Evolutionary conservation across 2,797 vertebrate species (phyloP).

Genomic region (Vipera ursinii): DNA sequence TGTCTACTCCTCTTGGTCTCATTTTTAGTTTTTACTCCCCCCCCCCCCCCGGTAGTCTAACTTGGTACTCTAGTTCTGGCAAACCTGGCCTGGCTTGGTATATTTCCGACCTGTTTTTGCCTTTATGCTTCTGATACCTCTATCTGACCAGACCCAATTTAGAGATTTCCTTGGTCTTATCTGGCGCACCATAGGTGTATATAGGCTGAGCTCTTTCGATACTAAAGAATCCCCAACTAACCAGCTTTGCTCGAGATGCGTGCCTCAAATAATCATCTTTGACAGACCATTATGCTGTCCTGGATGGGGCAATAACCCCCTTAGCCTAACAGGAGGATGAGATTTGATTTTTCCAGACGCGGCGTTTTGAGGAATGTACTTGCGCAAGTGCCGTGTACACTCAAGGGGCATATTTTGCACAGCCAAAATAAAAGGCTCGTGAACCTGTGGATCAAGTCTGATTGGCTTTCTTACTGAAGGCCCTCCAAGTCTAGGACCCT

Average conservation of each 20-base stretch:
- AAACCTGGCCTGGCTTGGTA: neutral
- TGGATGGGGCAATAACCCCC: no score
- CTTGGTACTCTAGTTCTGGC: neutral
- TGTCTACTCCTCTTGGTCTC: neutral
- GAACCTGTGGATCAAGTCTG: neutral
- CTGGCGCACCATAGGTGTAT: no score
- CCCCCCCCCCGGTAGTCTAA: neutral
- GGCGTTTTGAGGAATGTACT: no score
- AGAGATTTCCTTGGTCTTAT: neutral
- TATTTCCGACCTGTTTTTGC: neutral
- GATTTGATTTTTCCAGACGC: neutral
- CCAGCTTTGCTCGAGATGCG: neutral
- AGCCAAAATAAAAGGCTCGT: neutral
- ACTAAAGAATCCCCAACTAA: neutral
- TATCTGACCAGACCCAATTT: neutral
- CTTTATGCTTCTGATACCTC: neutral
- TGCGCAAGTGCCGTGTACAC: neutral
- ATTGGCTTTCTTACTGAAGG: neutral
- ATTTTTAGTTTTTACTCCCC: neutral
- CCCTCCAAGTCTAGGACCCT: neutral
- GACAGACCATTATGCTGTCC: neutral
- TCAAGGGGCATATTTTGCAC: neutral
- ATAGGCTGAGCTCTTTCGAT: neutral
- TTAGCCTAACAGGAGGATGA: neutral
- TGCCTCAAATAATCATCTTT: neutral